Conservation (phyloP, 2,888 invertebrate genomes). For the Morpho achilles region DNA sequence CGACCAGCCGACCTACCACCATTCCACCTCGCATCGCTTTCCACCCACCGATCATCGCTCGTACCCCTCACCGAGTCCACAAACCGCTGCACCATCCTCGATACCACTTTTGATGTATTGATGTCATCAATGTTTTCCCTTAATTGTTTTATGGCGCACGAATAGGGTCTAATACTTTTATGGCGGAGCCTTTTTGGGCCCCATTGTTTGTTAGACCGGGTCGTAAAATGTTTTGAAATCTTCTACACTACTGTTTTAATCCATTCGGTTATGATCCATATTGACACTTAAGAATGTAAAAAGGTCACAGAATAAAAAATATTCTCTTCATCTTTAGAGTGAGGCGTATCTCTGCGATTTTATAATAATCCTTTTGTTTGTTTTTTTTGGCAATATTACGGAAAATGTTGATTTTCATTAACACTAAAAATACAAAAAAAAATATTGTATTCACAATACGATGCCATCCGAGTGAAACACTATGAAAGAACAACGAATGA, state of each 20-base stretch:
- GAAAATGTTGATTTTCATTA: conserved; percentile 27
- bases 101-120: conserved; percentile 47
- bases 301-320: conserved; percentile 64
- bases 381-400: conserved; percentile 16
- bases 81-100: conserved; percentile 63
- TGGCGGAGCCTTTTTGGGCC: conserved; percentile 71
- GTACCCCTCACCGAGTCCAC: conserved; percentile 46
- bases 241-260: conserved; percentile 44
- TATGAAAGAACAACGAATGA: conserved; percentile 58
- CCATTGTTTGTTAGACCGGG: conserved; percentile 64
- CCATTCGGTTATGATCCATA: conserved; percentile 49
- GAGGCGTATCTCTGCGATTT: conserved; percentile 39
- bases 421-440: conserved; percentile 33
- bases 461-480: conserved; percentile 54
- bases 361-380: conserved; percentile 29
- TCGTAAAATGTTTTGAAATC: conserved; percentile 54
- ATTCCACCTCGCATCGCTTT: conserved; percentile 64
- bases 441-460: conserved; percentile 38
- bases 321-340: conserved; percentile 49
- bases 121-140: conserved; percentile 54
- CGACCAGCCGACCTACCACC: conserved; percentile 26
- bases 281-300: conserved; percentile 55
- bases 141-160: conserved; percentile 61
- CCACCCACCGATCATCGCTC: conserved; percentile 62
- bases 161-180: conserved; percentile 59